Conservation (phyloP, 1,140 invertebrate species). For the Drosophila nebulosa region DNA sequence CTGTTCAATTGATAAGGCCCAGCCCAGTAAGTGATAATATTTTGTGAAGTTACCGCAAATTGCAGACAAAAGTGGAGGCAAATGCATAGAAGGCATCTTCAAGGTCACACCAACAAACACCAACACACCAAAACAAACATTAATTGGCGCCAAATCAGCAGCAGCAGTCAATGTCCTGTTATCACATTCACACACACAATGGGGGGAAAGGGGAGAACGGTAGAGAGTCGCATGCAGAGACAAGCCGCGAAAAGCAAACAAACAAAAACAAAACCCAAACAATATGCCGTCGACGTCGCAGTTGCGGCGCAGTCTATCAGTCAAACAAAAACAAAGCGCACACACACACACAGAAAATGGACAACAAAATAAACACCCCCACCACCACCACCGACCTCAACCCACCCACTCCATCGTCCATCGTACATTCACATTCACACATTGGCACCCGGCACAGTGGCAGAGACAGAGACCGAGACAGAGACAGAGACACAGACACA, state of each 20-base stretch:
- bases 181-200: slow-evolving; percentile 16
- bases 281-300: slow-evolving; percentile 33
- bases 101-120: slow-evolving; percentile 32
- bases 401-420: neutral
- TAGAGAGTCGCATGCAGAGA: slow-evolving; percentile 21
- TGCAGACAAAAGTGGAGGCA: too few relatives aligned
- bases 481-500: too few relatives aligned
- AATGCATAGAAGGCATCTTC: neutral
- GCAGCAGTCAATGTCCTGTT: slow-evolving; percentile 60
- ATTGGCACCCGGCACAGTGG: too few relatives aligned
- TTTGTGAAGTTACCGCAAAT: too few relatives aligned
- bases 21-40: too few relatives aligned
- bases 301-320: slow-evolving; percentile 43
- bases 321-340: slow-evolving; percentile 48
- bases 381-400: neutral
- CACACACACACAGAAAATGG: slow-evolving; percentile 1
- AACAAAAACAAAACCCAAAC: slow-evolving; percentile 54
- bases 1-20: too few relatives aligned
- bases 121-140: slow-evolving; percentile 5
- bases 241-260: slow-evolving; percentile 42
- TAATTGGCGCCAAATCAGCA: slow-evolving; percentile 45
- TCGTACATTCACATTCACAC: slow-evolving; percentile 23
- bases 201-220: neutral
- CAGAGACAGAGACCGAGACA: too few relatives aligned
- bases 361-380: neutral